Conservation (phyloP, 1,140 invertebrate species). For the Hermatobates lingyangjiaoensis region DNA sequence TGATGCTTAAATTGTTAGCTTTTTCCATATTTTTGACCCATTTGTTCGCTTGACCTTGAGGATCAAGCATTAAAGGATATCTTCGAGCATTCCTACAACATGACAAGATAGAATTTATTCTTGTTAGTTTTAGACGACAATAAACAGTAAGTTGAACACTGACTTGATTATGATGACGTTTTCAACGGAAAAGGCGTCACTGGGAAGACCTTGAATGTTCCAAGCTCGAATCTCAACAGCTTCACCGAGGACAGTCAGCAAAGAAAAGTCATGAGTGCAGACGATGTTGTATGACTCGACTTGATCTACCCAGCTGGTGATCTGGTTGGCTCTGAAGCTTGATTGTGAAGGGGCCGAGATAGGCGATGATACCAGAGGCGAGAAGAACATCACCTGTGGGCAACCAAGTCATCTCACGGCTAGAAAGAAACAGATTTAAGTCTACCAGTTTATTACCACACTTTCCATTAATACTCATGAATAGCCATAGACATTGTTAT, state of each 20-base stretch:
- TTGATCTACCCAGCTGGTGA: conserved; percentile 49
- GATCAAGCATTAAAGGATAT: conserved; percentile 88
- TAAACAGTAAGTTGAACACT: conserved; percentile 14
- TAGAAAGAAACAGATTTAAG: no score
- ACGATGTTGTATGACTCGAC: conserved; percentile 46
- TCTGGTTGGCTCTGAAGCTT: conserved; percentile 49
- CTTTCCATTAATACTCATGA: no score
- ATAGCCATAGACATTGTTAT: no score
- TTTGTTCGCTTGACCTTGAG: conserved; percentile 82
- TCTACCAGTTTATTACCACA: no score
- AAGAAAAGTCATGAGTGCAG: conserved; percentile 52
- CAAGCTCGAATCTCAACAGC: conserved; percentile 73
- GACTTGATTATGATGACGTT: conserved; percentile 79
- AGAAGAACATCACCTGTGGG: conserved; percentile 76
- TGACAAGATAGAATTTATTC: background rate
- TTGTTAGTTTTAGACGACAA: background rate
- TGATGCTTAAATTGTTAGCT: conserved; percentile 60
- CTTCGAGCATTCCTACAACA: conserved; percentile 49
- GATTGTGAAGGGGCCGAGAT: conserved; percentile 76
- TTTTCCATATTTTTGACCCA: conserved; percentile 92
- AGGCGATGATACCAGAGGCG: conserved; percentile 72
- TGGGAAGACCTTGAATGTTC: conserved; percentile 78
- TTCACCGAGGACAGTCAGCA: conserved; percentile 59
- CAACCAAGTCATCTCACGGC: no score
- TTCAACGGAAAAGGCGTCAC: conserved; percentile 75